Evolutionary conservation across 2,888 invertebrate species (phyloP).

Genomic region (Dorcus parallelipipedus): DNA sequence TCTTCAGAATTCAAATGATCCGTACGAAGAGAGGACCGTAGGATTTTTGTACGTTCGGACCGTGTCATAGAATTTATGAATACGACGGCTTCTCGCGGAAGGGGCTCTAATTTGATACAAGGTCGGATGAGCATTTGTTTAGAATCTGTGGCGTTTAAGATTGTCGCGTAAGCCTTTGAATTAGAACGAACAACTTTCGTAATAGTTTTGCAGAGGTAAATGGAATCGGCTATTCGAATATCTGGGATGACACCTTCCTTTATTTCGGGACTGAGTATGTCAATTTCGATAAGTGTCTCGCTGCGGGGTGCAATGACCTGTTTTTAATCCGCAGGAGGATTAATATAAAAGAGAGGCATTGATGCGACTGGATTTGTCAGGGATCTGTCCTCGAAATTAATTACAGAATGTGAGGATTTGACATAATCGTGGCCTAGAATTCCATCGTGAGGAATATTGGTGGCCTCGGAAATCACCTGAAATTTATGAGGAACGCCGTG

Average conservation of each 20-base stretch:
- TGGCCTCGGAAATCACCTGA: not conserved
- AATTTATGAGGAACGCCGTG: not conserved
- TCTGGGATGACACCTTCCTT: constrained; percentile 22
- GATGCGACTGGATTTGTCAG: not conserved
- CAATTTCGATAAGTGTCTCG: constrained; percentile 20
- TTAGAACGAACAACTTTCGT: constrained; percentile 19
- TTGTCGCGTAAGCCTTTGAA: constrained; percentile 16
- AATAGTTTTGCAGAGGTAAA: constrained; percentile 22
- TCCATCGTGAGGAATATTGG: constrained; percentile 1
- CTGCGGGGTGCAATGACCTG: not conserved
- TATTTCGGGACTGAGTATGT: constrained; percentile 19
- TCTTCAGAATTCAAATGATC: constrained; percentile 8
- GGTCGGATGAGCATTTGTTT: not conserved
- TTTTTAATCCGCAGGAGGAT: not conserved
- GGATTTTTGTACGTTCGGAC: not conserved
- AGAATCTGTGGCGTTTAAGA: constrained; percentile 10
- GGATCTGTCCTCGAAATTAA: not conserved
- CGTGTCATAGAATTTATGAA: too few species aligned
- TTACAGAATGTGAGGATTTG: not conserved
- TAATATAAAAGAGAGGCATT: constrained; percentile 4
- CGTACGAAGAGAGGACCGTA: not conserved
- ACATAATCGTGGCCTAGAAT: not conserved
- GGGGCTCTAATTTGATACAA: too few species aligned
- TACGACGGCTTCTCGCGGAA: too few species aligned
- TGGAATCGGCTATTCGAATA: constrained; percentile 15